These are phyloP conservation scores for Sepioteuthis lessoniana DNA, from an alignment of 2,888 invertebrate species.

Conservation along the genomic window DNA sequence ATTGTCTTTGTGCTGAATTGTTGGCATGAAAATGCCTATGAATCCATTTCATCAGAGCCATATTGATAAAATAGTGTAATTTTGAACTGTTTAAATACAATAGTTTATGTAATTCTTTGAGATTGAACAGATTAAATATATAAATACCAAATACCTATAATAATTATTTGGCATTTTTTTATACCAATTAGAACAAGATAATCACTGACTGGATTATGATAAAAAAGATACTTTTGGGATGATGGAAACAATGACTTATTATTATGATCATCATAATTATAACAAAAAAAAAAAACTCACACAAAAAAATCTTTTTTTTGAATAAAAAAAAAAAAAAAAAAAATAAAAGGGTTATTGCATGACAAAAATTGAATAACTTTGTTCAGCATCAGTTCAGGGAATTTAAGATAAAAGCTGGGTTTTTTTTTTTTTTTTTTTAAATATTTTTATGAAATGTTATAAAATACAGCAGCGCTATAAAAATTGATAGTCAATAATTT, in stretches of 20 bases:
- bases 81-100: neutral
- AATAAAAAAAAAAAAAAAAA: slow-evolving; percentile 14
- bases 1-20: neutral
- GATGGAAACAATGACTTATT: neutral
- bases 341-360: neutral
- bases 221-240: neutral
- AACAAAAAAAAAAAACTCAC: too few relatives aligned
- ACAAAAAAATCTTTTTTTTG: too few relatives aligned
- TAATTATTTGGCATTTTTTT: slow-evolving; percentile 5
- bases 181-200: neutral
- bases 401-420: neutral
- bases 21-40: too few relatives aligned
- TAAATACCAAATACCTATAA: neutral
- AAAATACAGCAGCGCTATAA: neutral
- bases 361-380: neutral
- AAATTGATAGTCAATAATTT: neutral
- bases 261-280: too few relatives aligned
- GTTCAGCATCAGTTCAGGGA: neutral
- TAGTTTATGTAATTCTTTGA: neutral
- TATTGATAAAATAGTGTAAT: too few relatives aligned
- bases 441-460: neutral
- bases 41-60: neutral
- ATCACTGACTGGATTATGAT: neutral
- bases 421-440: neutral
- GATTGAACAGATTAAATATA: neutral